These are phyloP conservation scores for Drosophila melanosoma DNA, from an alignment of 2,888 invertebrate genomes.

Conservation along the genomic window DNA sequence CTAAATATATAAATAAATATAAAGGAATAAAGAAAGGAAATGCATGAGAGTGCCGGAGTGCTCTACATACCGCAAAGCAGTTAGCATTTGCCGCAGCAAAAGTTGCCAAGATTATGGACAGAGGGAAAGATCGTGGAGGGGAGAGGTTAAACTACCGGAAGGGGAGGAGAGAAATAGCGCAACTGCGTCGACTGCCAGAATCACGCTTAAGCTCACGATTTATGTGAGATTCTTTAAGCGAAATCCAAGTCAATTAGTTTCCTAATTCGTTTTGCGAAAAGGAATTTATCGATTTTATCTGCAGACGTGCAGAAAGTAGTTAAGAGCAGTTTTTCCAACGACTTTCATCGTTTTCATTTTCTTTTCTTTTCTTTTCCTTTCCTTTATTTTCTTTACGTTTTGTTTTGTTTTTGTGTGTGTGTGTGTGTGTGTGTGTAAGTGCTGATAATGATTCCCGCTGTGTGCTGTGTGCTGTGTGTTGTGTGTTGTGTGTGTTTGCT, in stretches of 20 bases:
- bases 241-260: slow-evolving; percentile 81
- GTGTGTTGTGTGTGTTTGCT: slow-evolving; percentile 18
- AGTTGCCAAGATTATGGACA: slow-evolving; percentile 29
- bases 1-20: slow-evolving; percentile 55
- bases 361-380: slow-evolving; percentile 1
- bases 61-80: slow-evolving; percentile 38
- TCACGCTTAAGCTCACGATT: slow-evolving; percentile 80
- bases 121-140: not conserved
- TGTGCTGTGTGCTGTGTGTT: slow-evolving; percentile 32
- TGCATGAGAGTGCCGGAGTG: slow-evolving; percentile 25
- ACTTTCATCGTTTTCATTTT: slow-evolving; percentile 42
- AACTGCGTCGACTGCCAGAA: slow-evolving; percentile 66
- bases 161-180: slow-evolving; percentile 10
- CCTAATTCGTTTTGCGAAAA: slow-evolving; percentile 82
- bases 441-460: slow-evolving; percentile 72
- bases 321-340: slow-evolving; percentile 71
- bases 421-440: slow-evolving; percentile 53
- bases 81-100: slow-evolving; percentile 47
- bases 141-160: slow-evolving; percentile 12
- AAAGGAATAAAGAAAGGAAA: slow-evolving; percentile 28
- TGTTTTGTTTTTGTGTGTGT: slow-evolving; percentile 19
- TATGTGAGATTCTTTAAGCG: slow-evolving; percentile 80
- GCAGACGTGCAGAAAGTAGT: slow-evolving; percentile 82
- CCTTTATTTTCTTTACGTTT: not conserved
- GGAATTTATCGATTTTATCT: slow-evolving; percentile 81